Evolutionary conservation across 2,113 vertebrate species (phyloP), one percentile per base, ranked within the genome.

Genomic region (Crotophaga sulcirostris): DNA sequence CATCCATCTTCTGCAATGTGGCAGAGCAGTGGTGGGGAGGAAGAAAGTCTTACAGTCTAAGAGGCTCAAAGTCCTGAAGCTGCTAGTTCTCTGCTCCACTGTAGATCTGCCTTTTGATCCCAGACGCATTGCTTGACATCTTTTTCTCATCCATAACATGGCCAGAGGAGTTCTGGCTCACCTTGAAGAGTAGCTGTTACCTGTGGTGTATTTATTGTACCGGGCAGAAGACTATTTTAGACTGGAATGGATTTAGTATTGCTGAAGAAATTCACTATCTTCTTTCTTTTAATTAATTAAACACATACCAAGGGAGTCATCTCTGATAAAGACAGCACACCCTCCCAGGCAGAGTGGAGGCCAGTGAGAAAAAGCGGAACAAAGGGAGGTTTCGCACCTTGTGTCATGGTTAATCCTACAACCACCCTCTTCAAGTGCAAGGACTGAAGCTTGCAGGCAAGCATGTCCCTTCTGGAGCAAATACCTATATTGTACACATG

Each of bases 121-220:
- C 66, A 81, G 54, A 63, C 4, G 1, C 3, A 10, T 73, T 49
- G 38, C 44, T 82, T 67, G 56, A 78, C 63, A 82, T 93, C 91
- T 70, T 92, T 95, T 92, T 64, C 54, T 86, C 72, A 93, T 92
- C 79, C 87, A 4, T 28, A 55, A 38, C 45, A 69, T 11, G 77
- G 89, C 79, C 81, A 94, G 70, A 74, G 59, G 80, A 94, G 20
- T 33, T 75, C 66, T 87, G 81, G 93, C 89, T 90, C 89, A 29
- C 3, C 7, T 51, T 90, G 90, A 87, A 87, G 80, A 78, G 68
- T 6, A 40, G 83, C 66, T 75, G 56, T 87, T 85, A 87, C 78
- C 93, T 93, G 3, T 12, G n/a, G 38, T 44, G 47, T 79, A 82
- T 82, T 94, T 87, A 68, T 34, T 78, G 66, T 91, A 47, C 83